A percentile compares a stretch with the other conserved stretches of the same genome.
phyloP scores from a whole-genome alignment of 1,140 invertebrate genomes.

The Temnothorax nylanderi region DNA sequence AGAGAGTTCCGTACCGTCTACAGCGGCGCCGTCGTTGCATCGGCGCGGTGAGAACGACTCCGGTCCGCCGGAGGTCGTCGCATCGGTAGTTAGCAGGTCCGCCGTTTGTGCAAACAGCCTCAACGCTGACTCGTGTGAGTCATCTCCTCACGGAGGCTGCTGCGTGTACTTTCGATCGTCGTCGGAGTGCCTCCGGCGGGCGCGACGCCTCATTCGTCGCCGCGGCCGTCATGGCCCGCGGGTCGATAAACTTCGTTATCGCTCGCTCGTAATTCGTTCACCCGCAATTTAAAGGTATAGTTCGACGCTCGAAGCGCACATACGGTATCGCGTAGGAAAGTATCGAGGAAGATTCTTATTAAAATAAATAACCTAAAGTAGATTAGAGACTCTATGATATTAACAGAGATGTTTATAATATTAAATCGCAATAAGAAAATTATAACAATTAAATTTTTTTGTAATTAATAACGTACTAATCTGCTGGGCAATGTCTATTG shows the following conservation, averaged over 20 bases:
- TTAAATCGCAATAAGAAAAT: neutral
- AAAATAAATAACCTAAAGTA: neutral
- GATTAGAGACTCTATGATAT: neutral
- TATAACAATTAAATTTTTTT: neutral
- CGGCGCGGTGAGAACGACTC: conserved; percentile 30
- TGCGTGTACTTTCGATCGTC: conserved; percentile 49
- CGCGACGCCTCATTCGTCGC: conserved; percentile 47
- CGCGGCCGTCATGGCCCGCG: conserved; percentile 31
- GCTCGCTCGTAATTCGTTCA: conserved; percentile 56
- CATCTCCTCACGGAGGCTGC: conserved; percentile 42
- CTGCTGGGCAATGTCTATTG: neutral
- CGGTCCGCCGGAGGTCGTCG: conserved; percentile 54
- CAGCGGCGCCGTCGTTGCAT: conserved; percentile 24
- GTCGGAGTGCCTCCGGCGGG: conserved; percentile 34
- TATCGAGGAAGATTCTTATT: neutral
- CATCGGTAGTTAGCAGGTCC: conserved; percentile 62
- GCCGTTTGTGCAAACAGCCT: conserved; percentile 65
- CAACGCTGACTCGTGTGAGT: conserved; percentile 46
- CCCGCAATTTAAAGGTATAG: conserved; percentile 50
- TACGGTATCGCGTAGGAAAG: neutral
- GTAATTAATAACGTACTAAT: neutral
- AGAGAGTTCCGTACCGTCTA: conserved; percentile 32
- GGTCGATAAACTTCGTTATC: conserved; percentile 61
- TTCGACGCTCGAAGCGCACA: conserved; percentile 20
- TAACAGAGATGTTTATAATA: too few relatives aligned